These are phyloP conservation scores for Therioaphis trifolii DNA, from an alignment of 2,888 invertebrate genomes.

Conservation along the genomic window DNA sequence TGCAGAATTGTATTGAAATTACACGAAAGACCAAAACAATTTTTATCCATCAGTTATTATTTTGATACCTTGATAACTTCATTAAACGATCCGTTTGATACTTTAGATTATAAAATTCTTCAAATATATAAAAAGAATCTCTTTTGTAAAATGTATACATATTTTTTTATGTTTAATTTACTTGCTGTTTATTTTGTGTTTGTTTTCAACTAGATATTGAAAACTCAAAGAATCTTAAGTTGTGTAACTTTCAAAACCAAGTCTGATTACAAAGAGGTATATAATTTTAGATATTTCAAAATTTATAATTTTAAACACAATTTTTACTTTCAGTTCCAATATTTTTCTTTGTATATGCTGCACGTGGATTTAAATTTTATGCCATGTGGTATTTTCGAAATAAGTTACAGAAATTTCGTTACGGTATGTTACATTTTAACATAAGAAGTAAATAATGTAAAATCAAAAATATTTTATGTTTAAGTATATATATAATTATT, in stretches of 20 bases:
- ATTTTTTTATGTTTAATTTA: too few species aligned
- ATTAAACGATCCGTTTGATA: too few species aligned
- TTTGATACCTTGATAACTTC: too few species aligned
- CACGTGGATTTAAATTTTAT: constrained; percentile 29
- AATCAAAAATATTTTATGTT: too few species aligned
- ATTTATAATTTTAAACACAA: not conserved
- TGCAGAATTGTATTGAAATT: too few species aligned
- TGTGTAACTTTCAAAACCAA: not conserved
- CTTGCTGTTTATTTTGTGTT: not conserved
- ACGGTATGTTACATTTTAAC: not conserved
- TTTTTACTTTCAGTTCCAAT: constrained; percentile 12
- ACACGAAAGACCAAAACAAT: too few species aligned
- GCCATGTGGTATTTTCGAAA: constrained; percentile 39
- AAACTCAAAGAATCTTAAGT: not conserved
- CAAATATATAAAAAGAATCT: too few species aligned
- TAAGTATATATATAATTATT: too few species aligned
- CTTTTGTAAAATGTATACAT: too few species aligned
- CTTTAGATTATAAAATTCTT: too few species aligned
- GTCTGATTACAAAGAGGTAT: not conserved
- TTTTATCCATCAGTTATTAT: too few species aligned
- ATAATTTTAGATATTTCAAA: not conserved
- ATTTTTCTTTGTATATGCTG: constrained; percentile 32
- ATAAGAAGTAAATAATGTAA: not conserved
- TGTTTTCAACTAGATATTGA: not conserved
- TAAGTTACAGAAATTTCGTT: not conserved